These are phyloP conservation scores for Eucriotettix oculatus DNA, from an alignment of 2,888 invertebrate genomes.

Conservation along the genomic window DNA sequence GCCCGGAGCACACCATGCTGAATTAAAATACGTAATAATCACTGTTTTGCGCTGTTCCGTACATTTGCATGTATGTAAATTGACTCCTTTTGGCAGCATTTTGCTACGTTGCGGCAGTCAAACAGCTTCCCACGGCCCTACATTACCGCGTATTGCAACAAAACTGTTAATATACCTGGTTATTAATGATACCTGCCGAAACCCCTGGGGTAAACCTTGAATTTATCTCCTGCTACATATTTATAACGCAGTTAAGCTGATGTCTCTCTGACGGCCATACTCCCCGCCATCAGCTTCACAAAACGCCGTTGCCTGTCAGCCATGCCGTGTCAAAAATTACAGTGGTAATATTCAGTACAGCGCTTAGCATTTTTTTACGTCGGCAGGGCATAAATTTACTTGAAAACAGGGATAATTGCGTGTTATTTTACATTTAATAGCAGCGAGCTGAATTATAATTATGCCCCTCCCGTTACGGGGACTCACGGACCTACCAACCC, in stretches of 20 bases:
- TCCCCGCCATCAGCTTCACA: not conserved
- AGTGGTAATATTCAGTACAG: not conserved
- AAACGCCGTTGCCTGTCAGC: not conserved
- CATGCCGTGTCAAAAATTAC: not conserved
- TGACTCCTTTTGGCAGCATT: not conserved
- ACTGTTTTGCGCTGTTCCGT: not conserved
- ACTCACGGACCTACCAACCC: too few species aligned
- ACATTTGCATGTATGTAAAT: not conserved
- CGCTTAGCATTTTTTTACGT: not conserved
- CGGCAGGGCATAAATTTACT: not conserved
- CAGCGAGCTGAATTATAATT: not conserved
- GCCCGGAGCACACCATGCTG: not conserved
- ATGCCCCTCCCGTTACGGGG: not conserved
- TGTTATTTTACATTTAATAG: not conserved
- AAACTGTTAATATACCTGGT: not conserved
- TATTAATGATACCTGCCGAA: not conserved
- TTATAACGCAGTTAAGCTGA: not conserved
- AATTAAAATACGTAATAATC: not conserved
- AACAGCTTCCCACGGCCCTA: not conserved
- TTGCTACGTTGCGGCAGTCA: not conserved
- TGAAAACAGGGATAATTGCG: not conserved
- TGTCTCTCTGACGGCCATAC: not conserved
- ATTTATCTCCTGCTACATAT: not conserved
- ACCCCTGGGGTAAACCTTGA: not conserved
- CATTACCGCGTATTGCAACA: not conserved